A percentile compares a stretch with the other conserved stretches of the same genome.
Evolutionary conservation across 1,140 invertebrate species (phyloP).

Genomic region (Yoshiicerus persimilis): DNA sequence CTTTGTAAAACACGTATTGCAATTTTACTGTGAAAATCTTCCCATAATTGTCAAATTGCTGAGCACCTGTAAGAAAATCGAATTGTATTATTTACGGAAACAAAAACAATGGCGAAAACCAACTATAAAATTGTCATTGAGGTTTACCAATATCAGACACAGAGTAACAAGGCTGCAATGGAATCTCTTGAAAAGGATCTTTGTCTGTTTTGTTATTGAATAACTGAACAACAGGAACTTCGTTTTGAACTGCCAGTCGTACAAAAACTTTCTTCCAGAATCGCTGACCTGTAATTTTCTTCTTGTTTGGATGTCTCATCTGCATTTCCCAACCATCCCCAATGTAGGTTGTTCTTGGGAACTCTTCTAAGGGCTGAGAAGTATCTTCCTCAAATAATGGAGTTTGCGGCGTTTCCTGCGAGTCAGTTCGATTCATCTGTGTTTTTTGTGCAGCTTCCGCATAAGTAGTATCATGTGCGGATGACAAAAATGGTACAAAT

Average conservation of each 20-base stretch:
- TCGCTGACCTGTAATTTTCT: slow-evolving; percentile 94
- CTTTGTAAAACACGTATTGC: slow-evolving; percentile 98
- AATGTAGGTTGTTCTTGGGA: slow-evolving; percentile 74
- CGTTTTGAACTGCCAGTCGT: slow-evolving; percentile 72
- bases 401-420: slow-evolving; percentile 80
- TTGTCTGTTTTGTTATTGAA: slow-evolving; percentile 82
- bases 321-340: slow-evolving; percentile 97
- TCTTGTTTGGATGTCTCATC: slow-evolving; percentile 92
- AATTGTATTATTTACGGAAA: not conserved
- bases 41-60: slow-evolving; percentile 96
- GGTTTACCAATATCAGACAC: slow-evolving; percentile 73
- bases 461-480: slow-evolving; percentile 28
- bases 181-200: slow-evolving; percentile 90
- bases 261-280: slow-evolving; percentile 99
- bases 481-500: slow-evolving; percentile 47
- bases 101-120: not conserved
- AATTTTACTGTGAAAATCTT: slow-evolving; percentile 99
- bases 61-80: slow-evolving; percentile 67
- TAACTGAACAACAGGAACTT: slow-evolving; percentile 81
- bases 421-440: slow-evolving; percentile 61
- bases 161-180: slow-evolving; percentile 88
- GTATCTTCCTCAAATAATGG: slow-evolving; percentile 94
- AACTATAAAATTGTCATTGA: no score
- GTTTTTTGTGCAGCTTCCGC: slow-evolving; percentile 47
- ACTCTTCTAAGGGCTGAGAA: slow-evolving; percentile 88